These are phyloP conservation scores for Lepidothrix coronata DNA, from an alignment of 2,113 vertebrate species.

Conservation along the genomic window DNA sequence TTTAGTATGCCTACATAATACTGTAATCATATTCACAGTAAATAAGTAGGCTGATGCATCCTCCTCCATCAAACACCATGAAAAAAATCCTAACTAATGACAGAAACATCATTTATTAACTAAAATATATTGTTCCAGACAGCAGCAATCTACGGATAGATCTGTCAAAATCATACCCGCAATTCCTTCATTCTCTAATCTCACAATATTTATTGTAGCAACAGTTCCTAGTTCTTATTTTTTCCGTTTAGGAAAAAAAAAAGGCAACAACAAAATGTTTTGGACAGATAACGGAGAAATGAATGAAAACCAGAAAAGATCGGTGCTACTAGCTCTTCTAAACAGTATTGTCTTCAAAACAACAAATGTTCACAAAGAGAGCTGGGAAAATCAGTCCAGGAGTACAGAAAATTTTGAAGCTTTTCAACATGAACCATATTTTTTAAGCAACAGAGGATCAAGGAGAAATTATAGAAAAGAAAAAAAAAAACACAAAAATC, in stretches of 20 bases:
- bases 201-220: background rate
- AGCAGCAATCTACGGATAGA: background rate
- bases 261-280: background rate
- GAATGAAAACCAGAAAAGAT: background rate
- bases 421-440: background rate
- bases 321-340: background rate
- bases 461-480: background rate
- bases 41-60: background rate
- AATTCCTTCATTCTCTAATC: background rate
- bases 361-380: background rate
- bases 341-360: background rate
- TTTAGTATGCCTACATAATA: background rate
- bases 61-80: background rate
- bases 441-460: background rate
- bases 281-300: background rate
- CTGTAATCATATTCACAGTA: background rate
- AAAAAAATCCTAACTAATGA: background rate
- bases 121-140: background rate
- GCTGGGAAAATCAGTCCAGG: background rate
- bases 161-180: background rate
- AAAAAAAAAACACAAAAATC: fast-evolving
- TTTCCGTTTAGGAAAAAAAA: background rate
- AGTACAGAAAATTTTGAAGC: background rate
- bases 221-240: background rate
- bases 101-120: background rate